Conservation (phyloP, 2,797 vertebrate genomes). For the Fistularia commersonii region DNA sequence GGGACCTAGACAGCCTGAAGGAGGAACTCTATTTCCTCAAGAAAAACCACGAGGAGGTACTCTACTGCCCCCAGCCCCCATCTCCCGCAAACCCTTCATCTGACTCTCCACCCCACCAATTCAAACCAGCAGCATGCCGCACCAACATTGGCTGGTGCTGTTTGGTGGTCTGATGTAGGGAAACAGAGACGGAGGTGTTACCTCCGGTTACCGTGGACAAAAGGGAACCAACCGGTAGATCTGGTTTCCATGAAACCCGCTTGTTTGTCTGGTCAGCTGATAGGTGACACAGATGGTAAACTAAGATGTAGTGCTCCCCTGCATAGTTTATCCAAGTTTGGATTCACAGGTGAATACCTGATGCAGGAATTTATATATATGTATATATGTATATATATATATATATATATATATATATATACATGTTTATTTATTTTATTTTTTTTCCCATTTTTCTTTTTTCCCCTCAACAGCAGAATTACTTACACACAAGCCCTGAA, state of each 20-base stretch:
- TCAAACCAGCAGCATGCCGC: constrained; percentile 15
- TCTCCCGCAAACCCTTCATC: background rate
- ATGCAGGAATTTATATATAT: too few species aligned
- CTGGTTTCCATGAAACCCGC: constrained; percentile 50
- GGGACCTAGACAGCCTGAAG: constrained; percentile 81
- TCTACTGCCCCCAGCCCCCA: background rate
- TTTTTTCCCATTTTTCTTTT: background rate
- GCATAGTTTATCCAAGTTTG: too few species aligned
- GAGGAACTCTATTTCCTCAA: constrained; percentile 81
- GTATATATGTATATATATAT: too few species aligned
- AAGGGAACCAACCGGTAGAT: constrained; percentile 42
- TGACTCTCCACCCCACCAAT: too few species aligned
- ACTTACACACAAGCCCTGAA: background rate
- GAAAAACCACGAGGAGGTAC: constrained; percentile 82
- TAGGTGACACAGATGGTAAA: constrained; percentile 1
- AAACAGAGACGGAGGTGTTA: constrained; percentile 21
- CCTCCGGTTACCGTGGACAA: constrained; percentile 60
- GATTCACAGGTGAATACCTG: too few species aligned
- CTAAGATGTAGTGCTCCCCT: too few species aligned
- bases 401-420: too few species aligned
- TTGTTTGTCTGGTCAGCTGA: constrained; percentile 43
- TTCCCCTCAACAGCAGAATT: too few species aligned
- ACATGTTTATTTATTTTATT: background rate
- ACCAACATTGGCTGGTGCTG: constrained; percentile 35
- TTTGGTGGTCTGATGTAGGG: constrained; percentile 31